Conservation (phyloP, 1,140 invertebrate genomes). For the Musca vetustissima region DNA sequence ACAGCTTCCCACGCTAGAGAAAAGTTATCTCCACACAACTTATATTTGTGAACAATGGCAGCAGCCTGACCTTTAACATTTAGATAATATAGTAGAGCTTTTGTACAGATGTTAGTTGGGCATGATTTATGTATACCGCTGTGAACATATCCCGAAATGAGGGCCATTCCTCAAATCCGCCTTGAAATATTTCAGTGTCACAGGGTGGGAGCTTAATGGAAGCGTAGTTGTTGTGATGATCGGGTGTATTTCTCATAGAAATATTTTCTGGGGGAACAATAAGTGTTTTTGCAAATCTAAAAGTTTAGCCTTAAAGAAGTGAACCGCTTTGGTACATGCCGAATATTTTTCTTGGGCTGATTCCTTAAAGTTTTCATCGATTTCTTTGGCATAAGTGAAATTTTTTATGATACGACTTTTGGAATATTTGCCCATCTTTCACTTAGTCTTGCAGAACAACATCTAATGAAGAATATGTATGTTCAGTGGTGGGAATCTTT, state of each 20-base stretch:
- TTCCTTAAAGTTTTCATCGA: background rate
- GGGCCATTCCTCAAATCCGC: background rate
- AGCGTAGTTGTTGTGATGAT: no score
- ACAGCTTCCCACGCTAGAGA: background rate
- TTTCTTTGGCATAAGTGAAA: no score
- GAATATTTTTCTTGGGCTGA: background rate
- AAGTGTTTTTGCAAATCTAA: background rate
- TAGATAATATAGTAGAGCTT: background rate
- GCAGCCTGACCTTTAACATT: background rate
- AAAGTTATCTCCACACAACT: background rate
- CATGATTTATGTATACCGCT: background rate
- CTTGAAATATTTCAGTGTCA: background rate
- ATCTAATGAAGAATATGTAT: no score
- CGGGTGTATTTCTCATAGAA: no score
- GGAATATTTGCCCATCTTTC: no score
- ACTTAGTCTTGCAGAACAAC: no score
- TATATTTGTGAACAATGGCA: background rate
- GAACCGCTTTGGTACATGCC: background rate
- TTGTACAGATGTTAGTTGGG: background rate
- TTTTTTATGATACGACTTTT: no score
- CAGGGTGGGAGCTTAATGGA: background rate
- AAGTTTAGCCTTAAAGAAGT: background rate
- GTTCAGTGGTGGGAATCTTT: no score
- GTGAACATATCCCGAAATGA: conserved; percentile 3
- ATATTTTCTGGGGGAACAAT: no score